Conservation (phyloP, 2,888 invertebrate species). For the Eupelmus urozonus region DNA sequence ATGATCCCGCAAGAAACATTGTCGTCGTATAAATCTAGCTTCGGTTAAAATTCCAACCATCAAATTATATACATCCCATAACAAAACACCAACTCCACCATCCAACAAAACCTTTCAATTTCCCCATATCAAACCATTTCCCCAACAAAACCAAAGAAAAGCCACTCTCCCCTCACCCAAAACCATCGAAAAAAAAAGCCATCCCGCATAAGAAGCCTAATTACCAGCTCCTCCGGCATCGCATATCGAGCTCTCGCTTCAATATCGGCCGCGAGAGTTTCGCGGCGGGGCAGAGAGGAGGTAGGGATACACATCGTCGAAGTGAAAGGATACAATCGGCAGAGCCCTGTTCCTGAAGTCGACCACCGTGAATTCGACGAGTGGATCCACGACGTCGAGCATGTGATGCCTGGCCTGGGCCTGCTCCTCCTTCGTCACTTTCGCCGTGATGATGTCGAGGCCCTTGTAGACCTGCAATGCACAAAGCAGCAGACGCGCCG, state of each 20-base stretch:
- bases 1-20: too few relatives aligned
- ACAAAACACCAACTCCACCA: too few relatives aligned
- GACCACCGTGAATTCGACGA: conserved; percentile 88
- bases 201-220: not conserved
- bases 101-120: too few relatives aligned
- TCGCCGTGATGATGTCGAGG: conserved; percentile 94
- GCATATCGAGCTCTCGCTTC: not conserved
- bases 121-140: too few relatives aligned
- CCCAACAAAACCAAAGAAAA: too few relatives aligned
- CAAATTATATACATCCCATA: too few relatives aligned
- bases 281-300: not conserved
- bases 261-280: too few relatives aligned
- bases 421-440: conserved; percentile 90
- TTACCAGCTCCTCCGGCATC: not conserved
- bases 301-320: not conserved
- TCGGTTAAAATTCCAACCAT: too few relatives aligned
- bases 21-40: too few relatives aligned
- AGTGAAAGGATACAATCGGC: conserved; percentile 87
- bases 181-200: too few relatives aligned
- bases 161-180: too few relatives aligned
- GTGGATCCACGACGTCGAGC: conserved; percentile 90
- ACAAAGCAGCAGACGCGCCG: not conserved
- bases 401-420: conserved; percentile 90
- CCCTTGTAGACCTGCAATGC: conserved; percentile 91
- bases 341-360: conserved; percentile 90